Evolutionary conservation across 2,113 vertebrate genomes (phyloP).

Genomic region (Dipodomys ordii): DNA sequence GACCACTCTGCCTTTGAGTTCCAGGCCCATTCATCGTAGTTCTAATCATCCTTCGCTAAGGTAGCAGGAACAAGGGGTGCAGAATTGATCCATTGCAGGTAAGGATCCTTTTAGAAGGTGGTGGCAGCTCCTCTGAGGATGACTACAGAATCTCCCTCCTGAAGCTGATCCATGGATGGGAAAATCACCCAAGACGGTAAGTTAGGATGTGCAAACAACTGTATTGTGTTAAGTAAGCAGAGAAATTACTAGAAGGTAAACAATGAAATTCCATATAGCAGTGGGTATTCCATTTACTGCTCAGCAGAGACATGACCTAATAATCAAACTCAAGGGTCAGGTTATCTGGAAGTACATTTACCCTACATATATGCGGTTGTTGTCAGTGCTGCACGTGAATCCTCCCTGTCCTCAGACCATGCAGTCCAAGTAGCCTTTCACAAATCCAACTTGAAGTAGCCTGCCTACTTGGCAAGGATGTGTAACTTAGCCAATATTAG

Average conservation of each 20-base stretch:
- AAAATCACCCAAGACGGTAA: neutral
- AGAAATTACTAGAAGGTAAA: neutral
- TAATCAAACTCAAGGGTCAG: neutral
- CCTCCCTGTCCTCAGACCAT: neutral
- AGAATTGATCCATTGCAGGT: neutral
- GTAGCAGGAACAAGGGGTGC: neutral
- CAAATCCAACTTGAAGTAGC: neutral
- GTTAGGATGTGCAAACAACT: neutral
- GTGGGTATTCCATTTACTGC: neutral
- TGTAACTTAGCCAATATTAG: neutral
- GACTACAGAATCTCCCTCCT: neutral
- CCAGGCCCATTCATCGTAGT: neutral
- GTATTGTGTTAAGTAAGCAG: neutral
- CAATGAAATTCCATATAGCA: neutral
- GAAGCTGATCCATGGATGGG: neutral
- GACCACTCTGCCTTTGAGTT: neutral
- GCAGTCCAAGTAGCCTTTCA: neutral
- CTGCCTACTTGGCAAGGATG: neutral
- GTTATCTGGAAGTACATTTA: neutral
- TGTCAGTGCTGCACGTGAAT: neutral
- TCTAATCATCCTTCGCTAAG: neutral
- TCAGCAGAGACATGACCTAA: neutral
- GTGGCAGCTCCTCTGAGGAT: neutral
- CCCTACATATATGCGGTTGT: neutral
- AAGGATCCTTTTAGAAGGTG: neutral